phyloP scores from a whole-genome alignment of 2,888 invertebrate species.

The Scaptomyza caliginosa region DNA sequence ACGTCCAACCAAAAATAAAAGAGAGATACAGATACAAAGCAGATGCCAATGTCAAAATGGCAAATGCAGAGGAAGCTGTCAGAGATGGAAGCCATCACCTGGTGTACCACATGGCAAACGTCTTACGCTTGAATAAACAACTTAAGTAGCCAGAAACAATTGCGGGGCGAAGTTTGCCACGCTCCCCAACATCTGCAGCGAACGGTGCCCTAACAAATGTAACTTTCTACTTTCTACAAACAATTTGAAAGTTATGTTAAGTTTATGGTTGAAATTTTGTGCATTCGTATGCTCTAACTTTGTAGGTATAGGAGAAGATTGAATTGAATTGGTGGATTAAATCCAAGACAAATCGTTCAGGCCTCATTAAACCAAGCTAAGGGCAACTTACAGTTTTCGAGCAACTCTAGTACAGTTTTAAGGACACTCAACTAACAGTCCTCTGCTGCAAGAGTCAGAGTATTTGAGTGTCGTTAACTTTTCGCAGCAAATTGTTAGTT shows the following conservation, averaged over 20 bases:
- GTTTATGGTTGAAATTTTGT: constrained; percentile 2
- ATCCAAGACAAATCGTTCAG: too few species aligned
- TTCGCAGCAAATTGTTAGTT: constrained; percentile 6
- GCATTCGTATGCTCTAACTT: background rate
- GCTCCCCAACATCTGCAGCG: background rate
- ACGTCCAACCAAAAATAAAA: background rate
- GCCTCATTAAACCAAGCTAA: too few species aligned
- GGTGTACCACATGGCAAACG: constrained; percentile 21
- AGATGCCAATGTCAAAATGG: constrained; percentile 6
- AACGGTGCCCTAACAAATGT: constrained; percentile 2
- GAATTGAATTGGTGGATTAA: background rate
- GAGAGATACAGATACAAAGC: background rate
- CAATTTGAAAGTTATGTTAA: constrained; percentile 19
- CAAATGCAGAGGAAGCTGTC: constrained; percentile 7
- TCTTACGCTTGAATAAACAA: constrained; percentile 36
- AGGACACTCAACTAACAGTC: background rate
- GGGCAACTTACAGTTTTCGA: too few species aligned
- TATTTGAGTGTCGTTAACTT: background rate
- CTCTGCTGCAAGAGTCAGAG: too few species aligned
- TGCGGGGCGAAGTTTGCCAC: background rate
- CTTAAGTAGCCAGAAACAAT: constrained; percentile 34
- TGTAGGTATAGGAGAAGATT: too few species aligned
- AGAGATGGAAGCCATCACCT: constrained; percentile 37
- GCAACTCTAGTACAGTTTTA: background rate
- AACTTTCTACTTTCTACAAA: constrained; percentile 30